Base-by-base conservation (phyloP, 2,113 vertebrate species). In the Ginglymostoma cirratum region DNA sequence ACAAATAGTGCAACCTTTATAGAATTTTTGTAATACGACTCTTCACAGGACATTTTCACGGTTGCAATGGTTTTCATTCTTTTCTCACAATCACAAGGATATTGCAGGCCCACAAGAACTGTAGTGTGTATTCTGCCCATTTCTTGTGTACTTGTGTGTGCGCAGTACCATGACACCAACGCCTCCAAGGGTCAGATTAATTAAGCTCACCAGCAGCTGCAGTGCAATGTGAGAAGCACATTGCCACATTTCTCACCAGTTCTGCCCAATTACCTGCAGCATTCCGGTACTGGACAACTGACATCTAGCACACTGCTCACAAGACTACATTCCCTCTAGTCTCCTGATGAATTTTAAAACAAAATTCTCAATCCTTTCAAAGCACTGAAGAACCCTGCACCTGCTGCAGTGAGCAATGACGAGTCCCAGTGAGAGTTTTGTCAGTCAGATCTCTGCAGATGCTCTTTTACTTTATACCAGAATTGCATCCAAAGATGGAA, bases 211-310 rank as follows among this genome's bases (percentile, higher is more conserved):
- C 34, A 97, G 97, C 98, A 98, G 98, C 98, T 98, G 98, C 98
- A 97, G 97, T 98, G 98, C 97, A 98, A 98, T 96, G 97, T 97
- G 98, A 98, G 97, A 97, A 96, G 97, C 97, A 97, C 96, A 96
- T 95, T 96, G 97, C 96, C 97, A 96, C 61, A 52, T 97, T 96
- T 97, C 97, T 97, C 97, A 96, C 96, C 97, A 97, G 97, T 97
- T 97, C 97, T 97, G 97, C 97, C 97, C 98, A 98, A 98, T 98
- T 98, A 98, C 98, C 98, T 98, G 98, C 96, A 97, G 97, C 97
- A 97, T 97, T 97, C 97, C 97, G 97, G 70, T 96, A 97, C 97
- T 55, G 96, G 97, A 96, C 97, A 97, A 97, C 97, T 97, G 97
- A 98, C 97, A 98, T 97, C 97, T 96, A 96, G 96, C 21, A 34